Evolutionary conservation across 1,140 invertebrate species (phyloP), one percentile per base, ranked within the genome.

Genomic region (Drosophila melanica): DNA sequence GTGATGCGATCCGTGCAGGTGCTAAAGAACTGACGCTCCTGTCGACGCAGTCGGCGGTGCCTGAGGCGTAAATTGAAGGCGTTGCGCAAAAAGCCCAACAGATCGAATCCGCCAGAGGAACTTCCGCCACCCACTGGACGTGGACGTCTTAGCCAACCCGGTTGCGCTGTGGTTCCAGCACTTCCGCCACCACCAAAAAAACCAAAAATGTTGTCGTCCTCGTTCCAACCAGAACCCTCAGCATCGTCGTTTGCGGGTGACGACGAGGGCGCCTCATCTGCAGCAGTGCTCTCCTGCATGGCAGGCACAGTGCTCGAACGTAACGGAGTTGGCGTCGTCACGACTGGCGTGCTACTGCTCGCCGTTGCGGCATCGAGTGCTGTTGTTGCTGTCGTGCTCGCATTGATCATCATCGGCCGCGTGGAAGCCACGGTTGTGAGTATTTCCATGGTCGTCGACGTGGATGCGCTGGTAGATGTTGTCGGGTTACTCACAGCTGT

Each of bases 1-100:
- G 96, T 94, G 44, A 97, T 94, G 41, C 95, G 93, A 84, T 97
- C 96, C 2, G 92, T 92, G 79, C 96, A 97, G 2, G 93, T 92
- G 59, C 90, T 90, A 39, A 79, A 92, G 59, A 91, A 87, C 72
- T 92, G 91, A 11, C 93, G 65, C 3, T 67, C 51, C 23, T 84
- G 80, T 6, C 59, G 58, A 3, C n/a, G 59, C 9, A 77, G 67
- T 90, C 92, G 70, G 50, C 58, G 41, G 45, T 44, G 41, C 48
- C 79, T 57, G 5, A 73, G 35, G 50, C 76, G 76, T 30, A 75
- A 33, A 4, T 77, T 71, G 20, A 81, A 75, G 7, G 78, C 76
- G 18, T 75, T 82, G 0, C 65, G 71, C 41, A 71, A 39, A 35
- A 73, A 77, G 12, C 64, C 77, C 18, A 91, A 64, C 5, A 92